Evolutionary conservation across 2,797 vertebrate species (phyloP), one percentile per base, ranked within the genome.

Genomic region (Rachycentron canadum): DNA sequence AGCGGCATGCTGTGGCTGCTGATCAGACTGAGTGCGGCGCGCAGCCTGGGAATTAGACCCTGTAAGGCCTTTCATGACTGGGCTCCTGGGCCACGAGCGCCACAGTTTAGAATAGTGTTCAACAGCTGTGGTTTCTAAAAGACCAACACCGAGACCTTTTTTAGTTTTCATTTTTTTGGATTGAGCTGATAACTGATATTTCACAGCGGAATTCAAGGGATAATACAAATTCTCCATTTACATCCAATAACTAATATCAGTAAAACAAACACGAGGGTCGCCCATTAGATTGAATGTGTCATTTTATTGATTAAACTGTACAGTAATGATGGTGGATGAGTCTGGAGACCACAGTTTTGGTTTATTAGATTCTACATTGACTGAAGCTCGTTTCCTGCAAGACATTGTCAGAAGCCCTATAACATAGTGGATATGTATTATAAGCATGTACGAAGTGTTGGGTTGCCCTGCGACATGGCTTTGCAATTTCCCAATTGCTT

Each of bases 401-500:
- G 78, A 79, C 50, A 23, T 73, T 71, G 57, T 80, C 55, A 49
- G 52, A 26, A 65, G 34, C 55, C 62, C 53, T 62, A 26, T 66
- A 80, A 76, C 80, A 76, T 34, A 30, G 82, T 79, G 80, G 61
- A 83, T 78, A 74, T 41, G 64, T 81, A 88, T 92, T 89, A 92
- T 91, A 91, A 89, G 86, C 89, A 89, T 89, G 84, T 85, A 88
- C 90, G 88, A 88, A 87, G 86, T 80, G 80, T 81, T 76, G 76
- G 73, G 68, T 83, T 81, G 84, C 78, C 73, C 86, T 85, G 87
- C 85, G 75, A 89, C 76, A 86, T 90, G 89, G 88, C 85, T 93
- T 89, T 88, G 85, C 90, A 91, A 83, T 93, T 93, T 94, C 85
- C 84, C 88, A 89, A 79, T 89, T 89, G 92, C 90, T 84, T 83